Evolutionary conservation across 1,140 invertebrate genomes (phyloP).

Genomic region (Copidosoma floridanum): DNA sequence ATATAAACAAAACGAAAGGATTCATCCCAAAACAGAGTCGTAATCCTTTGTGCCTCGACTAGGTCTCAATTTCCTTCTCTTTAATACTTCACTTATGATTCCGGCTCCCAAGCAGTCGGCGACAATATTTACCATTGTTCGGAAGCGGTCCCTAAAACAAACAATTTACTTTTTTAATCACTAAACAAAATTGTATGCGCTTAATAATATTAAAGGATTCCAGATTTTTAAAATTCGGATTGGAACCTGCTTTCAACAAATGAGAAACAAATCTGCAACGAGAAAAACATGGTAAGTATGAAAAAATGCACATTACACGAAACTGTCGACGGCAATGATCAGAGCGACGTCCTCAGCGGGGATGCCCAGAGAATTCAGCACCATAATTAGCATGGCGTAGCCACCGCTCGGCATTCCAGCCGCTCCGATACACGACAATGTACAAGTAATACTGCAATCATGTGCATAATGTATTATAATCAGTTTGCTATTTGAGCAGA

Average conservation of each 20-base stretch:
- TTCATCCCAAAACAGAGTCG: no score
- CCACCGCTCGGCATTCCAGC: slow-evolving; percentile 76
- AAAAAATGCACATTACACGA: slow-evolving; percentile 62
- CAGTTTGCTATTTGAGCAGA: no score
- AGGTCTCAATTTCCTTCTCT: slow-evolving; percentile 72
- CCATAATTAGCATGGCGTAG: slow-evolving; percentile 74
- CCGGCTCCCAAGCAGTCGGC: slow-evolving; percentile 93
- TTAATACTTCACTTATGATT: slow-evolving; percentile 85
- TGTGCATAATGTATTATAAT: no score
- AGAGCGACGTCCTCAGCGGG: slow-evolving; percentile 71
- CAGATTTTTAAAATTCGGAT: no score
- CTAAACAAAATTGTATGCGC: not conserved
- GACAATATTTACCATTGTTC: slow-evolving; percentile 95
- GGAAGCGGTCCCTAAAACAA: slow-evolving; percentile 84
- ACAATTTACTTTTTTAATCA: not conserved
- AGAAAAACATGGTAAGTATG: not conserved
- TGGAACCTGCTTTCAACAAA: no score
- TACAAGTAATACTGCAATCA: slow-evolving; percentile 69
- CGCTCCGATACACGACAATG: slow-evolving; percentile 75
- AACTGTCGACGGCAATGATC: slow-evolving; percentile 75
- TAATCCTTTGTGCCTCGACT: no score
- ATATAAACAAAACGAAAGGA: no score
- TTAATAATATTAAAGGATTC: no score
- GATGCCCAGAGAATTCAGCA: slow-evolving; percentile 71
- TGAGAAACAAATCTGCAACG: no score